These are phyloP conservation scores for Copidosoma aretas DNA, from an alignment of 2,888 invertebrate species.

Conservation along the genomic window DNA sequence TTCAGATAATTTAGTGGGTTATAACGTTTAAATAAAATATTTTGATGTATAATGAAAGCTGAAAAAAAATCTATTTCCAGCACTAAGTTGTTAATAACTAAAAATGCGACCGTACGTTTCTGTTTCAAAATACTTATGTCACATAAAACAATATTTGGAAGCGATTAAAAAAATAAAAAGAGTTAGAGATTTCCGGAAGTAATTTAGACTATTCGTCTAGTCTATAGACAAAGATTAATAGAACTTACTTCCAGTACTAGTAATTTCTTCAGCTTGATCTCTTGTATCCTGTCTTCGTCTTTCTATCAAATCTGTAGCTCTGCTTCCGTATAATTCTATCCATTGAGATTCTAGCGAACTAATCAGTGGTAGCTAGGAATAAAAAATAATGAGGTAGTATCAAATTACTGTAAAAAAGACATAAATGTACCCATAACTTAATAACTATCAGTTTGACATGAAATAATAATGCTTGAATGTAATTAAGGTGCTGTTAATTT, in stretches of 20 bases:
- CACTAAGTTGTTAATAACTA: too few species aligned
- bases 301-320: conserved; percentile 78
- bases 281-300: conserved; percentile 89
- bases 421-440: not conserved
- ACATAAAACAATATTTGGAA: too few species aligned
- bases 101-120: too few species aligned
- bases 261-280: conserved; percentile 93
- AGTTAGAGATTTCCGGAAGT: too few species aligned
- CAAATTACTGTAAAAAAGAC: not conserved
- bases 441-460: not conserved
- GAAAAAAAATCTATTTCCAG: too few species aligned
- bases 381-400: conserved; percentile 26
- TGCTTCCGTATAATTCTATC: conserved; percentile 73
- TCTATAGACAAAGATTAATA: conserved; percentile 32
- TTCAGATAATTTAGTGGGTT: too few species aligned
- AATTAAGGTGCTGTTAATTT: too few species aligned
- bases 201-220: too few species aligned
- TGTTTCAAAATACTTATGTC: too few species aligned
- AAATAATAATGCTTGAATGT: not conserved
- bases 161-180: too few species aligned
- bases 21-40: too few species aligned
- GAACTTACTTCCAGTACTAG: conserved; percentile 70
- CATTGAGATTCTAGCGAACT: conserved; percentile 82
- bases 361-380: conserved; percentile 72
- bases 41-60: too few species aligned